phyloP scores from a whole-genome alignment of 2,888 invertebrate genomes.

The Campopleginae sp. region DNA sequence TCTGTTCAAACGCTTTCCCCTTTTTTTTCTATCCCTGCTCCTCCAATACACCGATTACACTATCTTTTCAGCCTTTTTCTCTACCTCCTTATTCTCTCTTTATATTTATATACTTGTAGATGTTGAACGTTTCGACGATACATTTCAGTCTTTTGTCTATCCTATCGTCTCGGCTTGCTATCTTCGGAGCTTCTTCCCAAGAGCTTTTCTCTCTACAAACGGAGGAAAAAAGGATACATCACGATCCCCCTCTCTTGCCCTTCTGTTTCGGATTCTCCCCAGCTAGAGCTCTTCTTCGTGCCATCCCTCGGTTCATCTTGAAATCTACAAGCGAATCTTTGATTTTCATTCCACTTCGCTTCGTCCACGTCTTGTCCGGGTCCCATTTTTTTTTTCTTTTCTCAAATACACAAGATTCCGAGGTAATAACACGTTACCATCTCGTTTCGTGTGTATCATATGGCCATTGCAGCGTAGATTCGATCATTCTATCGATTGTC shows the following conservation, averaged over 20 bases:
- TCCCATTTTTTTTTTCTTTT: conserved; percentile 16
- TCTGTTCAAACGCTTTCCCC: conserved; percentile 7
- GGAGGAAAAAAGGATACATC: conserved; percentile 17
- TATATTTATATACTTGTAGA: conserved; percentile 14
- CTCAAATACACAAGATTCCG: background rate
- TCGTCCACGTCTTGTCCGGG: conserved; percentile 18
- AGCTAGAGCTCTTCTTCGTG: conserved; percentile 3
- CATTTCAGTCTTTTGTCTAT: conserved; percentile 57
- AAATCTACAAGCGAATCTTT: conserved; percentile 21
- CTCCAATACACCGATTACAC: conserved; percentile 1
- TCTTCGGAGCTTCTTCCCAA: conserved; percentile 26
- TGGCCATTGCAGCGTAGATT: conserved; percentile 3
- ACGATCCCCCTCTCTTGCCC: background rate
- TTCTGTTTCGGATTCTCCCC: background rate
- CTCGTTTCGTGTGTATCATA: background rate
- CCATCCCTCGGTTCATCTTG: background rate
- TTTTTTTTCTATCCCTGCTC: background rate
- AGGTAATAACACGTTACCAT: background rate
- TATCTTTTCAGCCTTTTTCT: conserved; percentile 38
- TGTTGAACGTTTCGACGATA: conserved; percentile 52
- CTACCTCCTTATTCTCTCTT: background rate
- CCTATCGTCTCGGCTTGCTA: conserved; percentile 47
- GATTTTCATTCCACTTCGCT: conserved; percentile 43
- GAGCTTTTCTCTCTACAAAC: conserved; percentile 25
- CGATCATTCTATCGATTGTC: background rate